These are phyloP conservation scores for Atherinomorus stipes DNA, from an alignment of 2,113 vertebrate genomes.

Conservation along the genomic window DNA sequence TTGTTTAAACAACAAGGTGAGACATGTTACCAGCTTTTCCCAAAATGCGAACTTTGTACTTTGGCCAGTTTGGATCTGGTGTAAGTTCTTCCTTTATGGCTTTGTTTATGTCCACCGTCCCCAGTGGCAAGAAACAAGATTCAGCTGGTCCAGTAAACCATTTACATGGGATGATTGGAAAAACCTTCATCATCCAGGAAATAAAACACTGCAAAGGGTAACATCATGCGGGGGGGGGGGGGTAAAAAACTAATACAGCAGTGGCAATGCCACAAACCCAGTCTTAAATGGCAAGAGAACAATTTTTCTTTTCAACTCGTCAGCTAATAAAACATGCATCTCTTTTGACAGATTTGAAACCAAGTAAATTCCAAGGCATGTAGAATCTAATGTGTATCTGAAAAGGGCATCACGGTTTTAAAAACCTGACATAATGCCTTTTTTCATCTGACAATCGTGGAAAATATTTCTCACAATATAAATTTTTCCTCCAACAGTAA, in stretches of 20 bases:
- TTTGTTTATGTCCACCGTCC: background rate
- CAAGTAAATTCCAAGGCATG: slow-evolving; percentile 1
- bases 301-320: background rate
- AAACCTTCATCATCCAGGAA: background rate
- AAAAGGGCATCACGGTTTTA: background rate
- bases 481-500: background rate
- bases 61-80: background rate
- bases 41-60: background rate
- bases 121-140: slow-evolving; percentile 1
- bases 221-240: background rate
- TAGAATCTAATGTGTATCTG: background rate
- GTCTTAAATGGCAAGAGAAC: background rate
- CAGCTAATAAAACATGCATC: background rate
- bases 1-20: background rate
- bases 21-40: background rate
- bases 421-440: slow-evolving; percentile 1
- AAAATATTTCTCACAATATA: background rate
- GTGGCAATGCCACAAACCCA: background rate
- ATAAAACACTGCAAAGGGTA: background rate
- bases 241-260: background rate
- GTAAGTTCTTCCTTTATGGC: background rate
- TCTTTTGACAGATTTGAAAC: background rate
- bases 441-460: background rate
- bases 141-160: background rate
- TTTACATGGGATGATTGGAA: background rate